Evolutionary conservation across 2,888 invertebrate genomes (phyloP).

Genomic region (Unio delphinus): DNA sequence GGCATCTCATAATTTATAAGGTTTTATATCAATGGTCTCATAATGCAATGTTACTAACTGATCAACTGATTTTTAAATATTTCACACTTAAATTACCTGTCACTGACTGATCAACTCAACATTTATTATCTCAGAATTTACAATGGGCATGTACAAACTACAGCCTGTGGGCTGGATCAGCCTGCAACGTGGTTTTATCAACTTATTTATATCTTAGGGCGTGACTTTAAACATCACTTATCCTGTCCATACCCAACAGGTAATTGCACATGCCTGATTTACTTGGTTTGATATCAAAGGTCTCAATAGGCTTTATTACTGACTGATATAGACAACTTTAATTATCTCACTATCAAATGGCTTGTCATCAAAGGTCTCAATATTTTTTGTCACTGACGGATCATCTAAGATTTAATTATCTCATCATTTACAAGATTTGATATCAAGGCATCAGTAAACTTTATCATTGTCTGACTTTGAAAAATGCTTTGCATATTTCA

Average conservation of each 20-base stretch:
- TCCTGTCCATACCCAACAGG: too few relatives aligned
- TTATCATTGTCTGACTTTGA: too few relatives aligned
- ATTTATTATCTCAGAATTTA: conserved; percentile 8
- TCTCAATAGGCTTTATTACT: not conserved
- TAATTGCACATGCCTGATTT: conserved; percentile 21
- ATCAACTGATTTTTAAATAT: too few relatives aligned
- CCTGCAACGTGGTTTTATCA: too few relatives aligned
- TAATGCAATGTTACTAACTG: too few relatives aligned
- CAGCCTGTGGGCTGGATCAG: not conserved
- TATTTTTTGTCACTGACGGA: conserved; percentile 24
- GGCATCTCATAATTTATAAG: conserved; percentile 6
- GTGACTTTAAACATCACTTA: not conserved
- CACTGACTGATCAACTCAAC: conserved; percentile 18
- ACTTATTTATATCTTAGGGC: not conserved
- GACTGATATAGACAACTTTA: not conserved
- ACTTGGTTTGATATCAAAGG: too few relatives aligned
- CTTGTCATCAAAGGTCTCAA: conserved; percentile 38
- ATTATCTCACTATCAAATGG: conserved; percentile 40
- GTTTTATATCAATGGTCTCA: too few relatives aligned
- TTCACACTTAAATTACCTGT: too few relatives aligned
- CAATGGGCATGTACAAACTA: too few relatives aligned
- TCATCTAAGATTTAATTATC: conserved; percentile 10
- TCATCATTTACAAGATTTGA: conserved; percentile 2
- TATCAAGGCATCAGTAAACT: too few relatives aligned
- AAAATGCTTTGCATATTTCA: too few relatives aligned